Evolutionary conservation across 2,797 vertebrate species (phyloP).

Genomic region (Malurus splendens): DNA sequence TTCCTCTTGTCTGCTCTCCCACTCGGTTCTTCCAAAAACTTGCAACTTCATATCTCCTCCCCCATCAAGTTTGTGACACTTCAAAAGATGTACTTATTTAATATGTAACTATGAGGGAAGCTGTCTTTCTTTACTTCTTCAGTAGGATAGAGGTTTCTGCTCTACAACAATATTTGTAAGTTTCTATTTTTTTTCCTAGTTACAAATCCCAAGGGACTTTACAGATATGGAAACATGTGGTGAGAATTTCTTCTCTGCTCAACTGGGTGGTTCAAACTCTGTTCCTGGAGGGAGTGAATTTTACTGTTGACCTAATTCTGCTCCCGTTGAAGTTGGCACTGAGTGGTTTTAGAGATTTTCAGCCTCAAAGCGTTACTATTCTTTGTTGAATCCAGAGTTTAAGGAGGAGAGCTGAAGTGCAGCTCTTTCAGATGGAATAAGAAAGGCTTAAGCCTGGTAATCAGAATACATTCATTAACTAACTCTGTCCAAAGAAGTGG

Average conservation of each 20-base stretch:
- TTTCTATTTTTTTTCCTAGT: background rate
- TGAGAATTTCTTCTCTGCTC: conserved; percentile 10
- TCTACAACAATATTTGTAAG: background rate
- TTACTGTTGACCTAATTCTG: conserved; percentile 46
- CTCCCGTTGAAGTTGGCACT: background rate
- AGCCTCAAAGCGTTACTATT: conserved; percentile 30
- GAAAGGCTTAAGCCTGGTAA: conserved; percentile 12
- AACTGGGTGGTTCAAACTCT: background rate
- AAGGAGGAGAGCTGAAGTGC: conserved; percentile 29
- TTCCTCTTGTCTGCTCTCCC: accelerated
- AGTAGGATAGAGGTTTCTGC: background rate
- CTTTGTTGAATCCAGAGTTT: conserved; percentile 38
- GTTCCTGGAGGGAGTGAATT: conserved; percentile 18
- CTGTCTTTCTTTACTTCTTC: background rate
- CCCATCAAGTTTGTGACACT: background rate
- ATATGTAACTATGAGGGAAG: background rate
- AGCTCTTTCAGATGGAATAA: conserved; percentile 41
- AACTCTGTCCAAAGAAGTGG: background rate
- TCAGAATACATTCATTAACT: conserved; percentile 30
- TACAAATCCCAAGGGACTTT: background rate
- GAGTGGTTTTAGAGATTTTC: conserved; percentile 41
- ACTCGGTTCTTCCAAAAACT: background rate
- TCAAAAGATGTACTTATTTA: background rate
- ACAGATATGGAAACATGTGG: background rate
- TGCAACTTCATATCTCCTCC: background rate